Percentiles rank a stretch among this genome's conserved stretches.
Evolutionary conservation across 2,113 vertebrate species (phyloP).

Genomic region (Peromyscus maniculatus): DNA sequence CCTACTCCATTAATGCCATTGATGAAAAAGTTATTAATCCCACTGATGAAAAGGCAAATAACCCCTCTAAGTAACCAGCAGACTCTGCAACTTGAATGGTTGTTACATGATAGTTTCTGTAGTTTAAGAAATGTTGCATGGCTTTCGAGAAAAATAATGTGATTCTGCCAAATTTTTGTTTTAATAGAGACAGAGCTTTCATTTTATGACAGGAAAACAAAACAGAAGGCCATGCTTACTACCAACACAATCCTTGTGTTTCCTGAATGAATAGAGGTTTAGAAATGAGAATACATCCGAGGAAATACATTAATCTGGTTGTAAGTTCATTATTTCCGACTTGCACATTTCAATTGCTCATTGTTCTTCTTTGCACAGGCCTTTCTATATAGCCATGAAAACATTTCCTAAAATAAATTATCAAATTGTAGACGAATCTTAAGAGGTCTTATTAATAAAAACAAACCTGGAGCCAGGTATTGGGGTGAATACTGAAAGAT

Average conservation of each 20-base stretch:
- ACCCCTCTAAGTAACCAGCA: background rate
- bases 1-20: background rate
- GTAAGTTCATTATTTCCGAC: background rate
- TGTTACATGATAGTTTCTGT: background rate
- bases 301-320: constrained; percentile 66
- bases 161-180: constrained; percentile 37
- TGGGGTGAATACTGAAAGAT: no score
- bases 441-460: no score
- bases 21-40: background rate
- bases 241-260: constrained; percentile 42
- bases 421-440: no score
- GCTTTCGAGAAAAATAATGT: constrained; percentile 50
- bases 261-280: constrained; percentile 61
- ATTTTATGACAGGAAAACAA: constrained; percentile 63
- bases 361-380: constrained; percentile 63
- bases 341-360: constrained; percentile 60
- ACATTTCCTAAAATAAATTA: constrained; percentile 21
- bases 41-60: background rate
- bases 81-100: background rate
- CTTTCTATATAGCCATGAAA: constrained; percentile 62
- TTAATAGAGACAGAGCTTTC: constrained; percentile 64
- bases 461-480: no score
- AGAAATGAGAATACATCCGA: constrained; percentile 66
- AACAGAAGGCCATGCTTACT: constrained; percentile 58
- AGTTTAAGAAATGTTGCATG: constrained; percentile 25